Conservation (phyloP, 2,888 invertebrate species). For the Plagodis dolabraria region DNA sequence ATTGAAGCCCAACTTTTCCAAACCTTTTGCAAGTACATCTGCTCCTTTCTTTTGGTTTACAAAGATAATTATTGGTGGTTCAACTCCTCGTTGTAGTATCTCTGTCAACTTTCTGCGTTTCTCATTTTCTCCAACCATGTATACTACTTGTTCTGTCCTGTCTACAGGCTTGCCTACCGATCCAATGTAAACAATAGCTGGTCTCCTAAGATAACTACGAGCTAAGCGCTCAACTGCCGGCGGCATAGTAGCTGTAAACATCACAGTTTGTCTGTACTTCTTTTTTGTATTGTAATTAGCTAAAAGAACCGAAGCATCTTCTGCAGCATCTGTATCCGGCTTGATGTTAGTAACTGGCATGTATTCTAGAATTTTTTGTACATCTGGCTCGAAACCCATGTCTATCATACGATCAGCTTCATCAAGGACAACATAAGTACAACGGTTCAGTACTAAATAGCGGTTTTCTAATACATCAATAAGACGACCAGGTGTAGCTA, state of each 20-base stretch:
- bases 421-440: constrained; percentile 98
- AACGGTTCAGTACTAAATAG: constrained; percentile 97
- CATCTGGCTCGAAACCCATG: constrained; percentile 99
- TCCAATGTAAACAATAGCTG: constrained; percentile 98
- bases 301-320: constrained; percentile 95
- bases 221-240: constrained; percentile 98
- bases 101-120: constrained; percentile 98
- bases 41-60: constrained; percentile 99
- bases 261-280: constrained; percentile 99
- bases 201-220: constrained; percentile 96
- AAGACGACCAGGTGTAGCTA: constrained; percentile 99
- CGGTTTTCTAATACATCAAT: constrained; percentile 99
- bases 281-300: constrained; percentile 98
- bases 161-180: constrained; percentile 98
- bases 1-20: constrained; percentile 98
- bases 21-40: constrained; percentile 97
- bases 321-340: constrained; percentile 99
- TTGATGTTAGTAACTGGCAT: constrained; percentile 99
- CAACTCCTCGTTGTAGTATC: constrained; percentile 93
- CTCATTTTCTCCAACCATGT: constrained; percentile 97
- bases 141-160: constrained; percentile 98
- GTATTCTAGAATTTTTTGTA: constrained; percentile 98
- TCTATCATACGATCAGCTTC: constrained; percentile 99
- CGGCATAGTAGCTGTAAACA: constrained; percentile 99
- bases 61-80: constrained; percentile 99